Conservation (phyloP, 2,113 vertebrate genomes). For the Pao palembangensis region DNA sequence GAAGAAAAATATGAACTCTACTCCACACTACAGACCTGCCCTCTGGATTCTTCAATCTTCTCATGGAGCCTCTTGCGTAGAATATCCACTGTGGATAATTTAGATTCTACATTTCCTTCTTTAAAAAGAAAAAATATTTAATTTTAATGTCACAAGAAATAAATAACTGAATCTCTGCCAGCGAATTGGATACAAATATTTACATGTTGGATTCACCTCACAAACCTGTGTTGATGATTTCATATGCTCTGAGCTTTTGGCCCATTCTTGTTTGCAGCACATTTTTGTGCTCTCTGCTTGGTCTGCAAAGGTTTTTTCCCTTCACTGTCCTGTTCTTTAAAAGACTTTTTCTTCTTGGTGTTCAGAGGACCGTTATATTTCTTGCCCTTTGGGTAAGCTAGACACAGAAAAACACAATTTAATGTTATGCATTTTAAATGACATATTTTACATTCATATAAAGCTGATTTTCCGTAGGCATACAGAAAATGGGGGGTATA, state of each 20-base stretch:
- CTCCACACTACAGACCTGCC: constrained; percentile 74
- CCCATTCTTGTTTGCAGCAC: neutral
- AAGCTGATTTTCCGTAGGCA: no score
- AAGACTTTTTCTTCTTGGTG: constrained; percentile 74
- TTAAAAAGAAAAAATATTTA: neutral
- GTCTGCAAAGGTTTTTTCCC: constrained; percentile 20
- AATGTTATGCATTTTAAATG: neutral
- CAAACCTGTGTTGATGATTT: constrained; percentile 1
- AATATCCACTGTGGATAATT: constrained; percentile 79
- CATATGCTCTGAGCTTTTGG: constrained; percentile 10
- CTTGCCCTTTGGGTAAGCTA: constrained; percentile 59
- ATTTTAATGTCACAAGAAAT: neutral
- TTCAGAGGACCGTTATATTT: constrained; percentile 51
- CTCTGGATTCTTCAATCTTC: constrained; percentile 85
- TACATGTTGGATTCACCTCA: constrained; percentile 43
- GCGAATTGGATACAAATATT: neutral
- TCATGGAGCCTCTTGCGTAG: constrained; percentile 87
- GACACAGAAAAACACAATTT: constrained; percentile 8
- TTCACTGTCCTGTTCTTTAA: constrained; percentile 40
- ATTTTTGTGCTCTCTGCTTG: constrained; percentile 28
- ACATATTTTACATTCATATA: no score
- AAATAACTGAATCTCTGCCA: neutral
- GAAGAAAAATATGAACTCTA: neutral
- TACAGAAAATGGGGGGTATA: no score
- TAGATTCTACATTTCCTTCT: constrained; percentile 58